phyloP scores from a whole-genome alignment of 2,888 invertebrate genomes.

The Mimumesa dahlbomi region DNA sequence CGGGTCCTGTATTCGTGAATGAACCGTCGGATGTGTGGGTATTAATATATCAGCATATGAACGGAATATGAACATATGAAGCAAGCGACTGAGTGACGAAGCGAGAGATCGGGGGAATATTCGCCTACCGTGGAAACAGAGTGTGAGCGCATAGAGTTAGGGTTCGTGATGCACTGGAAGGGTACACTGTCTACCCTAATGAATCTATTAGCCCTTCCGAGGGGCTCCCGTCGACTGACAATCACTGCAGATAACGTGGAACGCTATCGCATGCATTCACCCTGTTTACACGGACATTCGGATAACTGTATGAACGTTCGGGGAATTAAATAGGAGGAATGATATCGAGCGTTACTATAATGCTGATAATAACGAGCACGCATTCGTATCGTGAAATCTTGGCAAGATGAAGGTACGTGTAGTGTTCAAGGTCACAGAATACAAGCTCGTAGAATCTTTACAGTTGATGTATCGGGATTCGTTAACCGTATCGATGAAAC shows the following conservation, averaged over 20 bases:
- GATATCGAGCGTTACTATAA: constrained; percentile 4
- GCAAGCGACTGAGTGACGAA: constrained; percentile 27
- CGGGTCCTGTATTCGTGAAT: too few relatives aligned
- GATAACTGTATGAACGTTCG: constrained; percentile 35
- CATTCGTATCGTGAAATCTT: background rate
- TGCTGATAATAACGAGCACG: background rate
- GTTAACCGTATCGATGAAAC: constrained; percentile 21
- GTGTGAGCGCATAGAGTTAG: constrained; percentile 46
- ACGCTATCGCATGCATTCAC: constrained; percentile 54
- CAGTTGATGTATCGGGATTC: constrained; percentile 27
- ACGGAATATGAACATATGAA: constrained; percentile 41
- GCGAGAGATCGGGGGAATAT: constrained; percentile 30
- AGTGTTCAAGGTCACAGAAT: constrained; percentile 42
- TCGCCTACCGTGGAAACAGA: constrained; percentile 40
- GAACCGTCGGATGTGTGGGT: constrained; percentile 23
- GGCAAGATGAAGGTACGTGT: constrained; percentile 1
- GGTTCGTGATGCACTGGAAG: constrained; percentile 61
- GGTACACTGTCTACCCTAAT: constrained; percentile 70
- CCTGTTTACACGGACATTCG: constrained; percentile 56
- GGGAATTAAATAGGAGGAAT: constrained; percentile 17
- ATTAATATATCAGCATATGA: constrained; percentile 15
- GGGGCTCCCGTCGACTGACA: constrained; percentile 64
- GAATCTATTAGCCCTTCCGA: constrained; percentile 74
- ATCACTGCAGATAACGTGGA: constrained; percentile 70
- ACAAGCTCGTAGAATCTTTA: constrained; percentile 46